Base-by-base conservation (phyloP, 2,888 invertebrate species). In the Apomyelois bistriatella region DNA sequence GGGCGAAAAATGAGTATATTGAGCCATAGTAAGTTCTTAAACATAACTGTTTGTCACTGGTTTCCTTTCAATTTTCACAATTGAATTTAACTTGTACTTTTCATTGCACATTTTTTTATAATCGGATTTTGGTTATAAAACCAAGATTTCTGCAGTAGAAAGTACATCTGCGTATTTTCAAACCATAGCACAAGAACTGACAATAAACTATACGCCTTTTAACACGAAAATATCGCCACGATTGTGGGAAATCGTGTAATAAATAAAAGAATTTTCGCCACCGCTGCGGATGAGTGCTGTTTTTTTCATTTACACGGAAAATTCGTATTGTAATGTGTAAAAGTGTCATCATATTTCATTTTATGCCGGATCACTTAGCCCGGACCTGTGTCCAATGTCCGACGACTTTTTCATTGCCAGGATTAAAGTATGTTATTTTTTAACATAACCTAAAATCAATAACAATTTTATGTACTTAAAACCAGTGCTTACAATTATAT, bases 331-430 rank as follows among this genome's bases (percentile, higher is more conserved):
- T 88, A 87, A 88, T 87, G 85, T 79, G 86, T 82, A 82, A 79
- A 86, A 86, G 81, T 87, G 88, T 88, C 88, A 83, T 82, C 88
- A 82, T 89, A 89, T 86, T 82, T 89, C 87, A 88, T 86, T 82
- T 85, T 82, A 80, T 82, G 81, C 84, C 81, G 85, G 88, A 85
- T 88, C 88, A 88, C 88, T 87, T 87, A 87, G 79, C 81, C 72
- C 56, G 74, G 60, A 12, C 40, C 60, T 49, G 79, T 81, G 51
- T 81, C 78, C 87, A 80, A 69, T 82, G 72, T 62, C 41, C 12
- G 47, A 53, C 68, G 48, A 12, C 36, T 10, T 16, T 22, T 17
- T 5, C 28, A 28, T 7, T 28, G 3, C 7, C 3, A 28, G 7
- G 3, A 28, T 5, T 7, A 28, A n/a, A n/a, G n/a, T n/a, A n/a